Evolutionary conservation across 2,888 invertebrate species (phyloP).

Genomic region (Lithodes maja): DNA sequence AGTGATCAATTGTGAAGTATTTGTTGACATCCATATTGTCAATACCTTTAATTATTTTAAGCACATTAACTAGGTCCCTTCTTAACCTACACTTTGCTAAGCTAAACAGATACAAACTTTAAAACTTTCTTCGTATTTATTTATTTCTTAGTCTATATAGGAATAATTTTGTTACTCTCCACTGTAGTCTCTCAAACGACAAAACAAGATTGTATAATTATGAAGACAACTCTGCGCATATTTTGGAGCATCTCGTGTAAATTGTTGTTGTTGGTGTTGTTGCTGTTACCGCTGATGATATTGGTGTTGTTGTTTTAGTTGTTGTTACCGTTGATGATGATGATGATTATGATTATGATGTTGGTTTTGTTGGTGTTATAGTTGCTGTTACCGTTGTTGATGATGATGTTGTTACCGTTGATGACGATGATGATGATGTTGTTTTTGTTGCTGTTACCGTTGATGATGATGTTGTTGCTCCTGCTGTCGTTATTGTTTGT

Average conservation of each 20-base stretch:
- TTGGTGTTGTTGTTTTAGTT: not conserved
- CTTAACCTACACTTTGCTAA: too few relatives aligned
- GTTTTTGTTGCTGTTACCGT: too few relatives aligned
- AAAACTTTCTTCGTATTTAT: too few relatives aligned
- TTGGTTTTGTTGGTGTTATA: not conserved
- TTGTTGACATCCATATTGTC: too few relatives aligned
- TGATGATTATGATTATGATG: not conserved
- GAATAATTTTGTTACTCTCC: too few relatives aligned
- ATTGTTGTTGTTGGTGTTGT: slow-evolving; percentile 21
- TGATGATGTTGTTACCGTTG: not conserved
- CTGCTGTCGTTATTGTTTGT: too few relatives aligned
- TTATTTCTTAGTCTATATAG: too few relatives aligned
- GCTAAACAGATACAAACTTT: too few relatives aligned
- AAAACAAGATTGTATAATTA: slow-evolving; percentile 12
- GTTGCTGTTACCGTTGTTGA: not conserved
- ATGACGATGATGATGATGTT: not conserved
- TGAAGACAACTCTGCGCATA: slow-evolving; percentile 47
- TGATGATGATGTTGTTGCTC: too few relatives aligned
- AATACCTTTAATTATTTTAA: too few relatives aligned
- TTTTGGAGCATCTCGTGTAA: slow-evolving; percentile 27
- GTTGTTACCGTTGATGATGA: not conserved
- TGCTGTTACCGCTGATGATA: not conserved
- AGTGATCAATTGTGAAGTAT: too few relatives aligned
- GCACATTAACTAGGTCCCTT: too few relatives aligned
- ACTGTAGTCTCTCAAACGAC: not conserved